Evolutionary conservation across 2,888 invertebrate species (phyloP).

Genomic region (Ferrisia virgata): DNA sequence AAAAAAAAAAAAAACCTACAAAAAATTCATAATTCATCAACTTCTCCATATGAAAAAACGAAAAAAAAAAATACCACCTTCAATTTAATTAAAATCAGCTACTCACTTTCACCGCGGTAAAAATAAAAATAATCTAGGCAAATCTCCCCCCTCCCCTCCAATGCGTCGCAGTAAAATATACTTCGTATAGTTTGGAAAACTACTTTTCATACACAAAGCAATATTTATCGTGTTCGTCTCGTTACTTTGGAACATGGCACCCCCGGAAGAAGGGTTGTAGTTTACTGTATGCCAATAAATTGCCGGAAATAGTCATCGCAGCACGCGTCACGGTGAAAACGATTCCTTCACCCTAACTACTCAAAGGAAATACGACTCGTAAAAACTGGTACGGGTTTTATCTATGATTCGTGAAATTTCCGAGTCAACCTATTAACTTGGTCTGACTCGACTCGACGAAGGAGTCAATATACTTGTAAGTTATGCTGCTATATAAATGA

Average conservation of each 20-base stretch:
- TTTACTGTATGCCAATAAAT: slow-evolving; percentile 11
- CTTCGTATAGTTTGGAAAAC: background rate
- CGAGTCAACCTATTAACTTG: background rate
- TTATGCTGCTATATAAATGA: background rate
- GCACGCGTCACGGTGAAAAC: slow-evolving; percentile 12
- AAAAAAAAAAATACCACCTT: no score
- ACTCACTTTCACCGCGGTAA: background rate
- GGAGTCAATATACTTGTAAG: background rate
- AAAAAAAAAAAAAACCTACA: no score
- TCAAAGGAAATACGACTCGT: background rate
- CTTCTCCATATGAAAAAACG: no score
- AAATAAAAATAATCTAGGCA: background rate
- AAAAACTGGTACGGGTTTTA: background rate
- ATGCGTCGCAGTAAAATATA: background rate
- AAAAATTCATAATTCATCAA: no score
- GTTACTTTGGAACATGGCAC: background rate
- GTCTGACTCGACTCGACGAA: background rate
- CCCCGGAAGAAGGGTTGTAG: slow-evolving; percentile 26
- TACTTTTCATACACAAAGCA: background rate
- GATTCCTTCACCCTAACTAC: background rate
- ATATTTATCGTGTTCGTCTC: slow-evolving; percentile 1
- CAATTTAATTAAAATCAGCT: background rate
- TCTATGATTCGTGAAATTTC: background rate
- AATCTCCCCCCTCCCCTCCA: background rate
- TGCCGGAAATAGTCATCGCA: slow-evolving; percentile 19